Evolutionary conservation across 2,113 vertebrate species (phyloP), one percentile per base, ranked within the genome.

Genomic region (Leptobrachium ailaonicum): DNA sequence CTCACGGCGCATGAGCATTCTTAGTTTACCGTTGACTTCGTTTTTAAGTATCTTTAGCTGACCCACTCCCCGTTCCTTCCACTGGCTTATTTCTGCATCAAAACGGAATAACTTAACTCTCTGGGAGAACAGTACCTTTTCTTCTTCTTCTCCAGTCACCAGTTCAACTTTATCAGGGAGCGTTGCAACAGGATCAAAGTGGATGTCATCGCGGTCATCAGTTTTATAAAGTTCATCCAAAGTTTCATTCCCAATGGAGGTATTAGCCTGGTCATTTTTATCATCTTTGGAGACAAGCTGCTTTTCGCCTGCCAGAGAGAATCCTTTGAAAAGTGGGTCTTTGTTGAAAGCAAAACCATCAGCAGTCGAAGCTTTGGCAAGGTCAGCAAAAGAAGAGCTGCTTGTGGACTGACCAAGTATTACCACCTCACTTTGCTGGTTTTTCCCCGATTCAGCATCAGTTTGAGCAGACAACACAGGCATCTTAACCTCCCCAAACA

Each of bases 31-130:
- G 53, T 99, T 99, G 50, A 89, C 82, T 76, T 83, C 89, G 68
- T 99, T 98, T 88, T 97, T 98, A 66, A 99, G 93, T 72, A 99
- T 93, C 88, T 99, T 99, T 66, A 99, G 88, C 76, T 91, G 90
- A 6, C 98, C 98, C 9, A 99, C 94, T 0, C 98, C 98, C 5
- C 98, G 93, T 87, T 99, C 97, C 88, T 99, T 99, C 98, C 98
- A 99, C 84, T 99, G 97, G 87, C 95, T 93, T 69, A 85, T 91
- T 85, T 90, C 90, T 56, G 92, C 10, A 89, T 99, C 98, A 89
- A 99, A 99, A 74, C 97, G 90, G 87, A 98, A 99, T 2, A 99
- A 89, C 82, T 99, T 99, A 14, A 97, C 93, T 83, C 96, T 92
- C 80, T 98, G 95, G 6, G 94, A 96, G 71, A 99, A 98, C 0